Evolutionary conservation across 2,888 invertebrate species (phyloP), one percentile per base, ranked within the genome.

Genomic region (Hecatera dysodea): DNA sequence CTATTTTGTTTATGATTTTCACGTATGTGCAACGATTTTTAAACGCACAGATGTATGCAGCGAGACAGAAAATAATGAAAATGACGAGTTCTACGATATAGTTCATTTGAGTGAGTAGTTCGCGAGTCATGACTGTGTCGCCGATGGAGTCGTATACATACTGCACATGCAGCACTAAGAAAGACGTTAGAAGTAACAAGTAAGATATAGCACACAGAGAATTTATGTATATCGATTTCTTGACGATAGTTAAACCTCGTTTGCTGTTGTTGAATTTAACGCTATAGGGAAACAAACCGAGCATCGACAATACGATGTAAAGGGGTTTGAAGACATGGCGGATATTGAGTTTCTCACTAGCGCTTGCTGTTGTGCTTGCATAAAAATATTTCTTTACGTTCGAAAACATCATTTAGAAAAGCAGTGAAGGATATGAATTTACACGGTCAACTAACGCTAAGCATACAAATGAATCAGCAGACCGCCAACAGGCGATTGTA

Each of bases 151-250:
- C 72, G 36, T 89, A 82, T 17, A 94, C 83, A 7, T 90, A 80
- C 39, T 83, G 85, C 11, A 92, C 69, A 67, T 94, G 94, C 9
- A 93, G 42, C 2, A 83, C 81, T 29, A 89, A 72, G 75, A 93
- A 94, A 4, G 84, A 66, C 4, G 84, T 66, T 5, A 94, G 80
- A 1, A 90, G 57, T 36, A 91, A 24, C 24, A 90, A 66, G 12
- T 90, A 72, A 0, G 87, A 83, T 8, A 93, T 64, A 2, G 91
- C 89, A 76, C 90, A 90, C 15, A 92, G 1, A 1, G 87, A 85
- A 72, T 94, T 95, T 0, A 92, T 61, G 59, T 93, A 94, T 22
- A 94, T 86, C 0, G 94, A 92, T 52, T 90, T 92, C 0, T 76
- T 81, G 59, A 90, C 82, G 3, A 90, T 85, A 2, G 74, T 81